A percentile compares a stretch with the other conserved stretches of the same genome.
Conservation (phyloP, 2,113 vertebrate genomes). For the Neodontobutis hainanensis region DNA sequence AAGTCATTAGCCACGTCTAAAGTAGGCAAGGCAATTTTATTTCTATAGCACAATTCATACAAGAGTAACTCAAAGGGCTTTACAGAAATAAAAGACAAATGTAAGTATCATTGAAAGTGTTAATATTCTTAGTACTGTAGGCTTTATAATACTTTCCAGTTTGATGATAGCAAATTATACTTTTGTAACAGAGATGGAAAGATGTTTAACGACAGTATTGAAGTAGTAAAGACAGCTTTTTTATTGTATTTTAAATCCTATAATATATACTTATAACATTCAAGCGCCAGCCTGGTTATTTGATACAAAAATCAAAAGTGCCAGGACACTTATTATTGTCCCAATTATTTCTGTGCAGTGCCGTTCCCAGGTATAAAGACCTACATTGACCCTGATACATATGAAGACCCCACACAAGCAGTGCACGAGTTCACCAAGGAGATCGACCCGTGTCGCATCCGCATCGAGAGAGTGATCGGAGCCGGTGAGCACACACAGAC, state of each 20-base stretch:
- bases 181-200: too few species aligned
- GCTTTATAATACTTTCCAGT: neutral
- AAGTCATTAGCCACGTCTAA: neutral
- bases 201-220: too few species aligned
- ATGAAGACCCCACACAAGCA: constrained; percentile 92
- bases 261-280: too few species aligned
- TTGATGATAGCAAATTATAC: too few species aligned
- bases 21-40: too few species aligned
- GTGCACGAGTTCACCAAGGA: constrained; percentile 97
- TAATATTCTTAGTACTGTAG: neutral
- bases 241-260: too few species aligned
- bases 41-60: too few species aligned
- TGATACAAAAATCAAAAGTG: neutral
- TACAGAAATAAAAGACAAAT: too few species aligned
- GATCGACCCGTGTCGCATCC: constrained; percentile 93
- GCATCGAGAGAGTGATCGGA: constrained; percentile 95
- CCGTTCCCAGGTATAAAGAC: constrained; percentile 90
- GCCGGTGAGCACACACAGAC: constrained; percentile 78
- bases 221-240: too few species aligned
- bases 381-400: constrained; percentile 94
- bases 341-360: constrained; percentile 74
- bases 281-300: too few species aligned
- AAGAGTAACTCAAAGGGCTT: too few species aligned
- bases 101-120: too few species aligned
- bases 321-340: neutral